Evolutionary conservation across 35 echinoderm and acorn worm genomes (phyloP).

Genomic region (Heliocidaris erythrogramma): DNA sequence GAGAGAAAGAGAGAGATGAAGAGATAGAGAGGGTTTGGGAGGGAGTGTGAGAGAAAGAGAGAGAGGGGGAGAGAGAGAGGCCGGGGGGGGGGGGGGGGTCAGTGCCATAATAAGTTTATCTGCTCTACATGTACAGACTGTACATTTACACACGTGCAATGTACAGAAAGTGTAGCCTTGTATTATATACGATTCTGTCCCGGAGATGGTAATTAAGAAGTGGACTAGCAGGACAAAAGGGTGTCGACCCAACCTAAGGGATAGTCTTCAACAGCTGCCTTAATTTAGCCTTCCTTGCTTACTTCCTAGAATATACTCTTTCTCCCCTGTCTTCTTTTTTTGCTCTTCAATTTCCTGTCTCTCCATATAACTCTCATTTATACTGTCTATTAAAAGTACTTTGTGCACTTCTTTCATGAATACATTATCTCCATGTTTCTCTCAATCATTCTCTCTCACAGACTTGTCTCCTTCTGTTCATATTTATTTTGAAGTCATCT

Average conservation of each 20-base stretch:
- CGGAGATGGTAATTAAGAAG: background rate
- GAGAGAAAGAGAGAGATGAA: too few relatives aligned
- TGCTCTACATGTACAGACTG: too few relatives aligned
- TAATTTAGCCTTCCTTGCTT: background rate
- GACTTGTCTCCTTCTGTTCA: too few relatives aligned
- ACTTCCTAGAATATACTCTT: background rate
- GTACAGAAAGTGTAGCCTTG: background rate
- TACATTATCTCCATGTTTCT: too few relatives aligned
- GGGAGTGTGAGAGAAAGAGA: too few relatives aligned
- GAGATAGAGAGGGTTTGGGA: too few relatives aligned
- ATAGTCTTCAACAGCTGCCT: background rate
- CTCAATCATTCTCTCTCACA: too few relatives aligned
- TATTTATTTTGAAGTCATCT: too few relatives aligned
- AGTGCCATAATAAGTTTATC: background rate
- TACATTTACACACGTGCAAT: background rate
- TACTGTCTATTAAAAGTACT: too few relatives aligned
- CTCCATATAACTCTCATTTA: background rate
- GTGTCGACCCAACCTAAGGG: background rate
- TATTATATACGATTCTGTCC: background rate
- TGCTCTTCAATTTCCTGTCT: background rate
- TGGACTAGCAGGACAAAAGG: background rate
- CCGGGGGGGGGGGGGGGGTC: too few relatives aligned
- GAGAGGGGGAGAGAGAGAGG: too few relatives aligned
- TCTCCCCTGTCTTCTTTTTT: background rate
- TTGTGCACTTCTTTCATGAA: too few relatives aligned